phyloP scores from a whole-genome alignment of 2,888 invertebrate species.

The Aethes cnicana region DNA sequence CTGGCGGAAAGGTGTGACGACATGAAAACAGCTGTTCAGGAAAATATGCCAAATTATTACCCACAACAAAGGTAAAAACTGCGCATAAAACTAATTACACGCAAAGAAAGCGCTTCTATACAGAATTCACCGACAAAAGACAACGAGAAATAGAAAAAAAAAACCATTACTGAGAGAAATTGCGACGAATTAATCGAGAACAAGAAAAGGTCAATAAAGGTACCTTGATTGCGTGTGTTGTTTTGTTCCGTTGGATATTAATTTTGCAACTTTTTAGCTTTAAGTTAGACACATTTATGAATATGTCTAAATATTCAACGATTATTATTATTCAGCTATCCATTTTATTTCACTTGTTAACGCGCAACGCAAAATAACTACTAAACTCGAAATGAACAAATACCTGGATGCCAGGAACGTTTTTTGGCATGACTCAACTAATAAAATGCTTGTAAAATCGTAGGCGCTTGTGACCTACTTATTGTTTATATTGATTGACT shows the following conservation, averaged over 20 bases:
- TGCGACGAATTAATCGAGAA: conserved; percentile 55
- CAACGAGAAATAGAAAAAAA: conserved; percentile 3
- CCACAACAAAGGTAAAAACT: conserved; percentile 37
- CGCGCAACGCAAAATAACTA: conserved; percentile 52
- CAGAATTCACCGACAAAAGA: background rate
- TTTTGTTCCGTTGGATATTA: conserved; percentile 20
- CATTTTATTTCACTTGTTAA: conserved; percentile 44
- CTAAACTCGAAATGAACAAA: conserved; percentile 29
- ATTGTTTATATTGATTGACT: no score
- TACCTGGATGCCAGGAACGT: conserved; percentile 14
- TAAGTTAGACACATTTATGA: background rate
- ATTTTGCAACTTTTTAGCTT: background rate
- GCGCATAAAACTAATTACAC: conserved; percentile 33
- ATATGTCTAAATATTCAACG: conserved; percentile 50
- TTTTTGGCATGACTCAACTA: background rate
- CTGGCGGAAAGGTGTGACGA: conserved; percentile 65
- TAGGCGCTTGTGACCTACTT: background rate
- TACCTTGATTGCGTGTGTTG: conserved; percentile 45
- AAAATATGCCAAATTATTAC: conserved; percentile 58
- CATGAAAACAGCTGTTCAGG: conserved; percentile 66
- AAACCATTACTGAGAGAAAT: conserved; percentile 30
- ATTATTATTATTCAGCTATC: conserved; percentile 48
- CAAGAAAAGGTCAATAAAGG: conserved; percentile 63
- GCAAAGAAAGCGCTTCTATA: conserved; percentile 39
- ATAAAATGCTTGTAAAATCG: background rate